Conservation (phyloP, 2,113 vertebrate genomes). For the Corynorhinus townsendii region DNA sequence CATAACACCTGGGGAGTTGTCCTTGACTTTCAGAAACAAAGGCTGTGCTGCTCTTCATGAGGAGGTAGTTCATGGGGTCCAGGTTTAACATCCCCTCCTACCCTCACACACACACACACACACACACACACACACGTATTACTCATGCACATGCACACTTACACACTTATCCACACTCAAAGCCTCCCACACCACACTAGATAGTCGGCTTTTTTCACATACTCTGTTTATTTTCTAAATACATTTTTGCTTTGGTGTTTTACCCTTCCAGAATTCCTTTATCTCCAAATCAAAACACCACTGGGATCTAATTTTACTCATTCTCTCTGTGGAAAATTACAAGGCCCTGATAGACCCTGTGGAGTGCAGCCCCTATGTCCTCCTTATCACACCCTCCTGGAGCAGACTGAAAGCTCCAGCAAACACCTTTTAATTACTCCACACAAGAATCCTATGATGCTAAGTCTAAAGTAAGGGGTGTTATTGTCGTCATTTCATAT, state of each 20-base stretch:
- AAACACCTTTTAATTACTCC: neutral
- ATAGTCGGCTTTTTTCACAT: no score
- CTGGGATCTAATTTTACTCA: neutral
- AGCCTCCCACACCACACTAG: neutral
- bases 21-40: neutral
- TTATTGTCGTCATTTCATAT: neutral
- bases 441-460: neutral
- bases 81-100: neutral
- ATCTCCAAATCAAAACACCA: neutral
- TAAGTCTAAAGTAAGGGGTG: neutral
- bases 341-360: rapidly evolving
- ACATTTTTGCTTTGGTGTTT: neutral
- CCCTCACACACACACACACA: neutral
- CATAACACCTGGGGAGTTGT: neutral
- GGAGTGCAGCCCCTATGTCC: no score
- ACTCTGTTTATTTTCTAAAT: neutral
- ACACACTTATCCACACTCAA: neutral
- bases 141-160: neutral
- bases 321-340: neutral
- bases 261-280: neutral
- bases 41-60: rapidly evolving
- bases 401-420: no score
- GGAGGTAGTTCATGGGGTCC: neutral
- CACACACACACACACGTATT: no score
- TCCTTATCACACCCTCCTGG: rapidly evolving